Evolutionary conservation across 2,797 vertebrate species (phyloP).

Genomic region (Kryptolebias ocellatus): DNA sequence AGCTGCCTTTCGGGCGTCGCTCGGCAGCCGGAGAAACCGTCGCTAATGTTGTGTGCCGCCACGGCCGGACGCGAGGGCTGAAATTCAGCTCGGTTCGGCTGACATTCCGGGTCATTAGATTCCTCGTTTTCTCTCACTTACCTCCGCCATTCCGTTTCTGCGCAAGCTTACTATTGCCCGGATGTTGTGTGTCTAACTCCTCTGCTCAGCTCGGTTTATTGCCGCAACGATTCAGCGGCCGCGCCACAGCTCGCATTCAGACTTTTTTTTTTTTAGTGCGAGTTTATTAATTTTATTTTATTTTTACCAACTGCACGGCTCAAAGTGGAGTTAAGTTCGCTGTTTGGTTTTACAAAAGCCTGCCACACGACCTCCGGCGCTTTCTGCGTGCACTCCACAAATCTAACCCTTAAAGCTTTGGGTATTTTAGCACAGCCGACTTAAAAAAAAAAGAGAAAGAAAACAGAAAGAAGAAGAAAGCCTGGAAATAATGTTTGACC

Average conservation of each 20-base stretch:
- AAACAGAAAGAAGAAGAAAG: too few relatives aligned
- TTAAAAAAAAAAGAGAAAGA: too few relatives aligned
- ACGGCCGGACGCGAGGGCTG: constrained; percentile 26
- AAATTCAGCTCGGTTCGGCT: constrained; percentile 44
- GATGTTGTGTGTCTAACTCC: constrained; percentile 81
- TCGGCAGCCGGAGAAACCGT: constrained; percentile 44
- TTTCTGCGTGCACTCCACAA: too few relatives aligned
- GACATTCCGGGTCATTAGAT: constrained; percentile 62
- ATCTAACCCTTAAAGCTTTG: too few relatives aligned
- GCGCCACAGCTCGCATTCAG: constrained; percentile 10
- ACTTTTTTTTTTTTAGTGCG: background rate
- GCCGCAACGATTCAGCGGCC: constrained; percentile 55
- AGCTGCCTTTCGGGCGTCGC: constrained; percentile 31
- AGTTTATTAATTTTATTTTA: background rate
- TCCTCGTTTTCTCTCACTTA: constrained; percentile 84
- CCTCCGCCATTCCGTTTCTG: constrained; percentile 88
- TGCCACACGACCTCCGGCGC: too few relatives aligned
- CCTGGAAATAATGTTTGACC: too few relatives aligned
- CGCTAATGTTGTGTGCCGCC: constrained; percentile 25
- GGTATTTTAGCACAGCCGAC: too few relatives aligned
- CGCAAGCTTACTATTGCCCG: constrained; percentile 84
- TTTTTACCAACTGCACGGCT: too few relatives aligned
- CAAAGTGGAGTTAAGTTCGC: background rate
- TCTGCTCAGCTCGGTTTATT: constrained; percentile 70
- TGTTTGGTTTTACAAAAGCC: background rate